phyloP scores from a whole-genome alignment of 1,140 invertebrate species.

The Neelides sp. region DNA sequence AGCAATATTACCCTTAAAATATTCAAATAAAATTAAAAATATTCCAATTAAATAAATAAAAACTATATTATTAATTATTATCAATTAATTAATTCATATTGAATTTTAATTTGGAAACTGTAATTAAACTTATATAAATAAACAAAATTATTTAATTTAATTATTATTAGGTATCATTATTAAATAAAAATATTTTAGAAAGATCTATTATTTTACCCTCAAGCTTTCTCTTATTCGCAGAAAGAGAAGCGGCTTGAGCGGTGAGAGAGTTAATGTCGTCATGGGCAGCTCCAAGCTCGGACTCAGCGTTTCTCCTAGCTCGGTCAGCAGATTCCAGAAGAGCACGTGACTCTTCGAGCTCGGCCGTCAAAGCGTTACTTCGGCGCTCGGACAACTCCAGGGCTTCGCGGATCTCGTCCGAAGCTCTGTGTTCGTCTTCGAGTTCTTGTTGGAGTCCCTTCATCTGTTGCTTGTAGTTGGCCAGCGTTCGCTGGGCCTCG shows the following conservation, averaged over 20 bases:
- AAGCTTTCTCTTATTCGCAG: constrained; percentile 96
- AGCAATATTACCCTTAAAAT: too few species aligned
- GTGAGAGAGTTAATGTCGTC: constrained; percentile 79
- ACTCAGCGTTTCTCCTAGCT: constrained; percentile 45
- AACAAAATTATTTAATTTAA: too few species aligned
- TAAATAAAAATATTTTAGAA: too few species aligned
- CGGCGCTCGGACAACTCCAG: constrained; percentile 89
- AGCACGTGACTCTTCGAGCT: constrained; percentile 89
- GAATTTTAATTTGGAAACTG: too few species aligned
- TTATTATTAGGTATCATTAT: too few species aligned
- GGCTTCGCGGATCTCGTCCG: constrained; percentile 91
- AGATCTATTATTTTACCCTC: too few species aligned
- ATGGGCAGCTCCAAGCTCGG: constrained; percentile 18
- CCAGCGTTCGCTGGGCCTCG: constrained; percentile 93
- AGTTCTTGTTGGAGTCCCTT: constrained; percentile 86
- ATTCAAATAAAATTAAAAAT: too few species aligned
- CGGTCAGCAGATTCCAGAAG: constrained; percentile 90
- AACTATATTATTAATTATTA: too few species aligned
- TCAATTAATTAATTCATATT: too few species aligned
- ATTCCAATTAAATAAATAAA: too few species aligned
- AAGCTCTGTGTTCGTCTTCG: constrained; percentile 92
- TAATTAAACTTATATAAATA: too few species aligned
- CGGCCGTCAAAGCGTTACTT: constrained; percentile 84
- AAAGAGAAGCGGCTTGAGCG: constrained; percentile 88
- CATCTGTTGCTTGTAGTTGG: constrained; percentile 89